These are phyloP conservation scores for Epistrophe eligans DNA, from an alignment of 2,888 invertebrate genomes.

Conservation along the genomic window DNA sequence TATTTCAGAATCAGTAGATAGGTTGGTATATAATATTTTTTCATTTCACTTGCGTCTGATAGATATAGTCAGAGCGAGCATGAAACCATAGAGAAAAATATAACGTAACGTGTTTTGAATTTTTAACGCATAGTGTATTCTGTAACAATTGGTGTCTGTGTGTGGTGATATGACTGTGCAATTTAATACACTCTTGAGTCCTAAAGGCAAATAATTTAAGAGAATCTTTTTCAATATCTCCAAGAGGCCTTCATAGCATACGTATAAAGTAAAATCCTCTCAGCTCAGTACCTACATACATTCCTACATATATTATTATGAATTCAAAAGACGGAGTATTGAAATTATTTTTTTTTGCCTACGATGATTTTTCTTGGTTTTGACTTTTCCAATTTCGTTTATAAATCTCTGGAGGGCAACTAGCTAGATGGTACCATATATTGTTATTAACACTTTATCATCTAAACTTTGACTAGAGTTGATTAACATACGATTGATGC, in stretches of 20 bases:
- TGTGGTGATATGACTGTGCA: not conserved
- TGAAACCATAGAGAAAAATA: not conserved
- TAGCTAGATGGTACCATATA: not conserved
- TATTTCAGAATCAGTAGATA: not conserved
- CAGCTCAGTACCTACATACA: too few species aligned
- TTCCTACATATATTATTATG: not conserved
- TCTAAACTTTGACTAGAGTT: not conserved
- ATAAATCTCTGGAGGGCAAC: not conserved
- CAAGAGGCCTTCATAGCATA: not conserved
- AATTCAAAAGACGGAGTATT: not conserved
- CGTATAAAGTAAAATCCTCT: not conserved
- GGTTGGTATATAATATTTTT: not conserved
- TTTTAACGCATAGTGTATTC: not conserved
- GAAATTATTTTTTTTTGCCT: not conserved
- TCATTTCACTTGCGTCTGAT: not conserved
- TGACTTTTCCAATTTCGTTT: not conserved
- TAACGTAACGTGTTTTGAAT: slow-evolving; percentile 11
- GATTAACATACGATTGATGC: not conserved
- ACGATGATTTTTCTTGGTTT: not conserved
- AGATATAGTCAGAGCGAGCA: not conserved
- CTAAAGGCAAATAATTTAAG: not conserved
- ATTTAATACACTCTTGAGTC: slow-evolving; percentile 7
- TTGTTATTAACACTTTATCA: not conserved
- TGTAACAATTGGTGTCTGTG: not conserved
- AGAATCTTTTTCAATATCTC: not conserved